Conservation (phyloP, 2,888 invertebrate species). For the Erannis defoliaria region DNA sequence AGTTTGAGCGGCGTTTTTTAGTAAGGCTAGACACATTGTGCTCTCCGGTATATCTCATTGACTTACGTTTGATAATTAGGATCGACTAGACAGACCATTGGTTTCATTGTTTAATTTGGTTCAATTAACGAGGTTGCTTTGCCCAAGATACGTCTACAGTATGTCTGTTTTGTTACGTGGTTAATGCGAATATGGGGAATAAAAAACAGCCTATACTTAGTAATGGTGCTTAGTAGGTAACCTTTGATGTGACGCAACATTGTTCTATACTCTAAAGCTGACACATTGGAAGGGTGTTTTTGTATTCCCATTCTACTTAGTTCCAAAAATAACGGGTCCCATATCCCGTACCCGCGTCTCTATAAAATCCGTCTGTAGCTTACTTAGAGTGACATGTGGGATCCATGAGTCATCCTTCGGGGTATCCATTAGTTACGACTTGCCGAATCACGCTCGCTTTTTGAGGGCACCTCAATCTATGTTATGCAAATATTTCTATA, state of each 20-base stretch:
- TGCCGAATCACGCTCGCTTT: conserved; percentile 78
- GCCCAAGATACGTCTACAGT: not conserved
- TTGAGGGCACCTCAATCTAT: conserved; percentile 60
- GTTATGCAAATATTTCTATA: conserved; percentile 48
- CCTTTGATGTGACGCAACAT: conserved; percentile 19
- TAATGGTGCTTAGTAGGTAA: no score
- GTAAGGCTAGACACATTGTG: conserved; percentile 40
- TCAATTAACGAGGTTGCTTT: conserved; percentile 58
- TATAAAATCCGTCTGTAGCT: conserved; percentile 64
- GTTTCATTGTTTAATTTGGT: conserved; percentile 65
- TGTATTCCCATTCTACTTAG: conserved; percentile 43
- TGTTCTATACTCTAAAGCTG: conserved; percentile 32
- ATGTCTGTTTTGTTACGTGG: not conserved
- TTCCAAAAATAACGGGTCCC: conserved; percentile 60
- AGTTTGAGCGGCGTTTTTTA: no score
- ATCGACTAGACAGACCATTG: conserved; percentile 51
- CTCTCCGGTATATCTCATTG: conserved; percentile 37
- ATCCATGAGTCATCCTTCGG: conserved; percentile 74
- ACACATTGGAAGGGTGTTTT: conserved; percentile 37
- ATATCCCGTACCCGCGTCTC: conserved; percentile 57
- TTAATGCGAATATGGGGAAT: not conserved
- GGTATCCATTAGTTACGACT: conserved; percentile 78
- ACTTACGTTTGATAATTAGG: conserved; percentile 44
- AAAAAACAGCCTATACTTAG: no score
- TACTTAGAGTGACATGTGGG: conserved; percentile 72